These are phyloP conservation scores for Noctua janthe DNA, from an alignment of 2,888 invertebrate species.

Conservation along the genomic window DNA sequence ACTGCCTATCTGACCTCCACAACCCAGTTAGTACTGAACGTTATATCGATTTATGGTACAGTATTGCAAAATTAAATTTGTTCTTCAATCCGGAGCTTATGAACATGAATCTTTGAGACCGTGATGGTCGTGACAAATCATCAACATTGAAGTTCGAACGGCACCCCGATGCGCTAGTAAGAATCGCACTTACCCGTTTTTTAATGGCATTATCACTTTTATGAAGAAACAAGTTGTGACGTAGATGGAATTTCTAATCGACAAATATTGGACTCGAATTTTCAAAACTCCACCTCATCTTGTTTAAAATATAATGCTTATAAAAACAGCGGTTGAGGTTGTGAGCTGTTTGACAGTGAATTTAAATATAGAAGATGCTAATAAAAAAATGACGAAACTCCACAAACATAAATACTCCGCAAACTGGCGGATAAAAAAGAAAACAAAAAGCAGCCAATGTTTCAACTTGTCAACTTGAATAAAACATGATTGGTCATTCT, in stretches of 20 bases:
- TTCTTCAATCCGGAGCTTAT: neutral
- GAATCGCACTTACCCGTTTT: neutral
- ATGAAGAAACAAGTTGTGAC: neutral
- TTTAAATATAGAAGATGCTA: neutral
- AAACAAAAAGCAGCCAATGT: conserved; percentile 10
- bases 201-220: neutral
- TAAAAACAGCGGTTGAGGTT: neutral
- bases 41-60: neutral
- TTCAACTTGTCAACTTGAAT: conserved; percentile 18
- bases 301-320: neutral
- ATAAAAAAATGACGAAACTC: neutral
- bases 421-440: neutral
- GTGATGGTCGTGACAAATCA: neutral
- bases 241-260: neutral
- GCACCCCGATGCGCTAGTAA: neutral
- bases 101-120: neutral
- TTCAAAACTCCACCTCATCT: neutral
- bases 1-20: too few relatives aligned
- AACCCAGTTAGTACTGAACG: too few relatives aligned
- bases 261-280: neutral
- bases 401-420: neutral
- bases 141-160: neutral
- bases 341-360: neutral
- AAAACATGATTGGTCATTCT: conserved; percentile 33
- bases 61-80: neutral